Evolutionary conservation across 2,113 vertebrate species (phyloP), one percentile per base, ranked within the genome.

Genomic region (Calonectris borealis): DNA sequence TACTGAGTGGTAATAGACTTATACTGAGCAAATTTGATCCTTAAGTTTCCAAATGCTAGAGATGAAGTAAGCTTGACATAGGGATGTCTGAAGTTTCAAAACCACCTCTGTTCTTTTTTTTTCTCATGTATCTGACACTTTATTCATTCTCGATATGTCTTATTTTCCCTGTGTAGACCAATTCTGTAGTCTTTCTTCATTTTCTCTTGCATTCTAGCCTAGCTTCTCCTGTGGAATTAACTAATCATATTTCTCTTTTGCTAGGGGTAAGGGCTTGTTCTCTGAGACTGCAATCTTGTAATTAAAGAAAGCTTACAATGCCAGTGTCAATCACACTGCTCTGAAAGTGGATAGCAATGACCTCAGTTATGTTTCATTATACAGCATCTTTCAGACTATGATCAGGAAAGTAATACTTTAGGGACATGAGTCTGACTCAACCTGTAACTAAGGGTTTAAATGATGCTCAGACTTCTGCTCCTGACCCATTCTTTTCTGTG

Each of bases 281-380:
- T 94, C 62, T 90, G 78, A 95, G 89, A 90, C 89, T 90, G 78
- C 84, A 97, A 88, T 77, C 87, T 93, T 96, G 87, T 95, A 96
- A 96, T 97, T 97, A 97, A 97, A 94, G 94, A 77, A 95, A 91
- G 71, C 71, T 90, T 90, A 95, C 94, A 97, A 96, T 95, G 54
- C 69, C 68, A 42, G 84, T 86, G 87, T 91, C 93, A 93, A 71
- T 96, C 95, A 96, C 42, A 51, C 16, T 55, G 87, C 87, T 95
- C 75, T 91, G 51, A 90, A 94, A 91, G 42, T 44, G 58, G 51
- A 66, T 66, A 95, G 64, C 62, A 88, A 40, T 93, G 89, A 96
- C 95, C 89, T 97, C 91, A 90, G 81, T 73, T 83, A 40, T 86
- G 75, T 94, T 96, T 87, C 66, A 48, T 95, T 95, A 90, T 78